A percentile compares a stretch with the other conserved stretches of the same genome.
phyloP scores from a whole-genome alignment of 2,888 invertebrate species.

The Rhagonycha lutea region DNA sequence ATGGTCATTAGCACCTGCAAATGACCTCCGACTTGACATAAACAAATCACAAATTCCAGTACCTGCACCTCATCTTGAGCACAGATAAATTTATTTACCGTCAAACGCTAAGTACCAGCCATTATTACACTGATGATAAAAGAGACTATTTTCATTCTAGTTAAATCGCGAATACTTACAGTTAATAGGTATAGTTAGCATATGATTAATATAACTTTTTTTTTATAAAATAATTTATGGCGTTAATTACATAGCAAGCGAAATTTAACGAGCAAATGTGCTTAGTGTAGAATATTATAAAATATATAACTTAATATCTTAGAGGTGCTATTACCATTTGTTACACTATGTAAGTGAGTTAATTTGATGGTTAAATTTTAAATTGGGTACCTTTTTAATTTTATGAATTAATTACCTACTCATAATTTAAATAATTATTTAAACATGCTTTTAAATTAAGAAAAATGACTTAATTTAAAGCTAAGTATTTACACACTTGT shows the following conservation, averaged over 20 bases:
- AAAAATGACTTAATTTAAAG: background rate
- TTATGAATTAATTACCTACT: constrained; percentile 5
- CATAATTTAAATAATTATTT: background rate
- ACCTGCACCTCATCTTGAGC: constrained; percentile 39
- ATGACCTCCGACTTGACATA: constrained; percentile 43
- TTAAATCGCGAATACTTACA: constrained; percentile 39
- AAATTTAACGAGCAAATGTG: constrained; percentile 28
- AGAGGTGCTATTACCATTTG: constrained; percentile 20
- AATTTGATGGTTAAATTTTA: constrained; percentile 21
- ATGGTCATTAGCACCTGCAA: constrained; percentile 45
- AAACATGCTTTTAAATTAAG: background rate
- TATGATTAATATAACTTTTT: constrained; percentile 35
- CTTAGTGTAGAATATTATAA: constrained; percentile 1
- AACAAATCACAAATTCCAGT: constrained; percentile 38
- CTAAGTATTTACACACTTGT: background rate
- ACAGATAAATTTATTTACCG: constrained; percentile 48
- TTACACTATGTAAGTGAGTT: constrained; percentile 7
- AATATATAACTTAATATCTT: constrained; percentile 10
- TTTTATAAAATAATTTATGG: constrained; percentile 20
- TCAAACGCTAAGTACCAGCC: constrained; percentile 40
- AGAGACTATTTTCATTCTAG: constrained; percentile 32
- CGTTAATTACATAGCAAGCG: constrained; percentile 35
- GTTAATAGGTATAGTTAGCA: constrained; percentile 28
- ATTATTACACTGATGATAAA: constrained; percentile 36
- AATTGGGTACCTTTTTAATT: background rate